A percentile compares a stretch with the other conserved stretches of the same genome.
phyloP scores from a whole-genome alignment of 2,797 vertebrate genomes.

The Cheirogaleus major region DNA sequence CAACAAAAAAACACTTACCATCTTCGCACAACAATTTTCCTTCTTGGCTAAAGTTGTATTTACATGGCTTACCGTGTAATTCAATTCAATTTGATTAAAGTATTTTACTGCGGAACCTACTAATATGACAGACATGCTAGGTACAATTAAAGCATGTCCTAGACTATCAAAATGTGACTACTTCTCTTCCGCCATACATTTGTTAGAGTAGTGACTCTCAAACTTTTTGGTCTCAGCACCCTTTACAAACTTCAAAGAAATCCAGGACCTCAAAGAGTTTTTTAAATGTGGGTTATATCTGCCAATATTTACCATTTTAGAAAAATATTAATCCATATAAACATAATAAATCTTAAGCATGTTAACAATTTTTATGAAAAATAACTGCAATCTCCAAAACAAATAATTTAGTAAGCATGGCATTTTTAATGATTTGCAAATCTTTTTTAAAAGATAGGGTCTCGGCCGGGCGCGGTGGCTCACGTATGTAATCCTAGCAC shows the following conservation, averaged over 20 bases:
- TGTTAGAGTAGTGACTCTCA: not conserved
- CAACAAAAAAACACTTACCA: constrained; percentile 15
- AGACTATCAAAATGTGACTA: not conserved
- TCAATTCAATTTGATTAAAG: constrained; percentile 18
- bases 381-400: not conserved
- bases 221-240: not conserved
- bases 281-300: not conserved
- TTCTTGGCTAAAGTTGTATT: constrained; percentile 49
- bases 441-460: not conserved
- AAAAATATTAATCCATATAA: not conserved
- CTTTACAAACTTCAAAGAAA: not conserved
- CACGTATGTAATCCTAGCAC: too few species aligned
- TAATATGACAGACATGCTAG: constrained; percentile 26
- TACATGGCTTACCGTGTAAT: constrained; percentile 7
- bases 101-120: constrained; percentile 45
- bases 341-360: not conserved
- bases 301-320: not conserved
- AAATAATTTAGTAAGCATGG: not conserved
- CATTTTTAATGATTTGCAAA: not conserved
- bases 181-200: not conserved
- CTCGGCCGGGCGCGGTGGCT: too few species aligned
- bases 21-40: constrained; percentile 45
- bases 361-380: not conserved
- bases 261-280: not conserved
- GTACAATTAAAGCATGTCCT: constrained; percentile 17